Base-by-base conservation (phyloP, 2,888 invertebrate genomes). In the Arrhopalites spinosus region DNA sequence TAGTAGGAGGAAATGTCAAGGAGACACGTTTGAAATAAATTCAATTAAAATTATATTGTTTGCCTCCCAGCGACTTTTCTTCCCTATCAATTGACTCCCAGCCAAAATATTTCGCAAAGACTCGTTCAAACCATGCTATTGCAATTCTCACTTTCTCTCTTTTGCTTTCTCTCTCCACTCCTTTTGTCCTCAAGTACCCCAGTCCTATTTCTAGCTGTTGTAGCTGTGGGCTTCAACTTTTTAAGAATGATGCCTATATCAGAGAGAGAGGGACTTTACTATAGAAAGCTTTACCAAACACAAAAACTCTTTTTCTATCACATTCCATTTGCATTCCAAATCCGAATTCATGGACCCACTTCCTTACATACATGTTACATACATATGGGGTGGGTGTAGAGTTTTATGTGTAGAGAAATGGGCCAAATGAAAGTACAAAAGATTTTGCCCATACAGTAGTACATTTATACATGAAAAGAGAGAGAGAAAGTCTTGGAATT, bases 21-120 rank as follows among this genome's bases (percentile, higher is more conserved):
- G 43, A 43, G 25, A 43, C 23, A 23, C 59, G 5, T 59, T 59
- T 59, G 71, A 43, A 43, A 71, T 71, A 71, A 69, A 71, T 71
- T 71, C 71, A 71, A 71, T 71, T 71, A 71, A 71, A 71, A 43
- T 59, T 59, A 25, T 59, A 59, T 43, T 59, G 36, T 59, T 71
- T 71, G 71, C 36, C 71, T 59, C 23, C 11, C 20, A 43, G 50
- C 53, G n/a, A 27, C 17, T 53, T 53, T 17, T 20, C 53, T 53
- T 20, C 23, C 36, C 30, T 36, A 43, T 66, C 43, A 29, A 66
- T 36, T 45, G 36, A 64, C 66, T 66, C 25, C 53, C 17, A 20
- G n/a, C 53, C 36, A 36, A 36, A 36, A 36, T 36, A 36, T 36
- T 36, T 36, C 5, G 5, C 36, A 36, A 36, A 36, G 36, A 36